Percentiles rank a stretch among this genome's conserved stretches.
Conservation (phyloP, 2,113 vertebrate species). For the Phylloscopus trochiloides region DNA sequence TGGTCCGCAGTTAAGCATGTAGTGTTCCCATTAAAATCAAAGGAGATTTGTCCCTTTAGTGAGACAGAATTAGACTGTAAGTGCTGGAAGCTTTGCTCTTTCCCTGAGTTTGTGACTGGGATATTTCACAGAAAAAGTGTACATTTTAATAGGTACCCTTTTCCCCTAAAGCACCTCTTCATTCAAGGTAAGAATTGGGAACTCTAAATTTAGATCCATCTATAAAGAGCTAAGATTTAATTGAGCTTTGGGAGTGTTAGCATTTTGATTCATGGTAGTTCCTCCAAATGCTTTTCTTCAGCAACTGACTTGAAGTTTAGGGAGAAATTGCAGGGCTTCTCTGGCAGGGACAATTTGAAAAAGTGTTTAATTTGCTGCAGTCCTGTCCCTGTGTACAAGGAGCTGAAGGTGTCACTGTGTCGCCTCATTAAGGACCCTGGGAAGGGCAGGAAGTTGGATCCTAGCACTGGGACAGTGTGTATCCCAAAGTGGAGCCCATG, state of each 20-base stretch:
- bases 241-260: background rate
- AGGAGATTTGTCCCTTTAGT: conserved; percentile 4
- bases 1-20: conserved; percentile 25
- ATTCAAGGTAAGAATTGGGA: background rate
- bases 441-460: background rate
- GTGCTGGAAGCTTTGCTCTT: background rate
- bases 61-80: background rate
- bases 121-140: background rate
- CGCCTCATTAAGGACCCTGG: background rate
- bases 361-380: background rate
- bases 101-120: background rate
- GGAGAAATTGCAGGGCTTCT: background rate
- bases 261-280: background rate
- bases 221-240: background rate
- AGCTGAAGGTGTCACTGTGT: background rate
- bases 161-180: background rate
- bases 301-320: background rate
- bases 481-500: background rate
- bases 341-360: background rate
- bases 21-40: conserved; percentile 38
- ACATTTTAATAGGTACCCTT: background rate
- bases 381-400: background rate
- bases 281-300: background rate
- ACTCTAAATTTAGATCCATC: background rate
- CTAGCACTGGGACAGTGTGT: background rate